Conservation (phyloP, 2,888 invertebrate species). For the Nineta flava region DNA sequence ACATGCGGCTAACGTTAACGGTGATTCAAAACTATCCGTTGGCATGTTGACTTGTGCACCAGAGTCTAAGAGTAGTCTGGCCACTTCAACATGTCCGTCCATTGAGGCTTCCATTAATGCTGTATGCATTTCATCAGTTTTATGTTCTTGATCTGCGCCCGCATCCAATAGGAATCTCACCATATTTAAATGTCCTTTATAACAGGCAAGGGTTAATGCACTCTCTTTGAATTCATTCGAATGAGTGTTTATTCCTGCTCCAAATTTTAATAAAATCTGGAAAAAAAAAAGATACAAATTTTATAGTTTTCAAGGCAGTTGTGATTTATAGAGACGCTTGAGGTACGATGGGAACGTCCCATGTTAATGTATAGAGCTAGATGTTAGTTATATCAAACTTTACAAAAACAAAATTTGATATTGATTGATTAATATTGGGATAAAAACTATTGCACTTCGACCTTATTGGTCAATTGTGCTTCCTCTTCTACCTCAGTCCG, state of each 20-base stretch:
- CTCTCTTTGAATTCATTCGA: conserved; percentile 99
- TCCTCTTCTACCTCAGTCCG: too few species aligned
- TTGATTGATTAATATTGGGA: too few species aligned
- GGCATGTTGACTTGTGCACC: conserved; percentile 99
- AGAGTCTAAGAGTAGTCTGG: conserved; percentile 81
- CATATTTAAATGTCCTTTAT: conserved; percentile 97
- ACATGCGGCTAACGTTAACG: conserved; percentile 93
- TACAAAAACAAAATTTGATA: too few species aligned
- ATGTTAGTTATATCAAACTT: too few species aligned
- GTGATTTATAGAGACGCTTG: too few species aligned
- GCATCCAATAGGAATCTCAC: conserved; percentile 89
- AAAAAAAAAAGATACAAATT: conserved; percentile 8
- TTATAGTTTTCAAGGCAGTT: not conserved
- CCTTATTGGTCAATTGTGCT: too few species aligned
- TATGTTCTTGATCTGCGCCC: conserved; percentile 94
- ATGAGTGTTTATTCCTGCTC: conserved; percentile 96
- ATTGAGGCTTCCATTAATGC: conserved; percentile 99
- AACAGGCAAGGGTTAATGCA: conserved; percentile 63
- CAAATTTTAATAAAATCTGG: conserved; percentile 71
- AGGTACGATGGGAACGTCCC: too few species aligned
- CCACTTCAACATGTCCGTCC: conserved; percentile 99
- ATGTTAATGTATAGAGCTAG: too few species aligned
- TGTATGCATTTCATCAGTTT: conserved; percentile 99
- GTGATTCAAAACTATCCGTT: conserved; percentile 97
- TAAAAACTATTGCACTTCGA: too few species aligned